phyloP scores from a whole-genome alignment of 2,113 vertebrate species.

The Illadopsis cleaveri region DNA sequence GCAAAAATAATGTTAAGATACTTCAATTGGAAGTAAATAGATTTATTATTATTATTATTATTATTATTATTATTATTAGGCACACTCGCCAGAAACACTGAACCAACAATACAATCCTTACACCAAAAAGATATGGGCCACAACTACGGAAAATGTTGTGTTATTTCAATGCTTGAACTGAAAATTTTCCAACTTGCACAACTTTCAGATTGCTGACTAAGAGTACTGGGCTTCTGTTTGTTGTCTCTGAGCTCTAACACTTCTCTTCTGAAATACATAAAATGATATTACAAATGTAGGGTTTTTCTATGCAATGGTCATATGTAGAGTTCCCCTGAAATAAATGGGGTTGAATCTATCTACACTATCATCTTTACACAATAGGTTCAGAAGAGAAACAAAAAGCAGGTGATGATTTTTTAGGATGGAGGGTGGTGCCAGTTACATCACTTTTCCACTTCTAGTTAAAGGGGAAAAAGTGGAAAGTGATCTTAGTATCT shows the following conservation, averaged over 20 bases:
- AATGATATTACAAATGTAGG: not conserved
- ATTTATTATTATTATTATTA: not conserved
- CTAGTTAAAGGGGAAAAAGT: not conserved
- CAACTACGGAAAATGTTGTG: not conserved
- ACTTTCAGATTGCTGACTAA: slow-evolving; percentile 7
- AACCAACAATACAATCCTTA: not conserved
- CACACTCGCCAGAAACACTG: not conserved
- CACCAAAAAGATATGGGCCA: not conserved
- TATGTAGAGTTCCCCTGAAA: not conserved
- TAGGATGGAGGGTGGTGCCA: not conserved
- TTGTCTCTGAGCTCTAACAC: not conserved
- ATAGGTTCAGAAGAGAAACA: not conserved
- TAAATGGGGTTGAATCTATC: not conserved
- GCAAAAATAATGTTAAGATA: not conserved
- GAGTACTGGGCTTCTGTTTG: not conserved
- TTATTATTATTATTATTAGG: not conserved
- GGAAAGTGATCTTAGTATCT: not conserved
- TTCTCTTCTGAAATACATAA: not conserved
- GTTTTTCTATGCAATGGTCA: not conserved
- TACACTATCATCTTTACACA: not conserved
- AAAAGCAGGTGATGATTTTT: not conserved
- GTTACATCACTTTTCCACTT: not conserved
- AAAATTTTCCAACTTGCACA: not conserved
- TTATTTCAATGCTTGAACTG: not conserved
- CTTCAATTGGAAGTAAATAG: not conserved